Conservation (phyloP, 2,797 vertebrate species). For the Argentina silus region DNA sequence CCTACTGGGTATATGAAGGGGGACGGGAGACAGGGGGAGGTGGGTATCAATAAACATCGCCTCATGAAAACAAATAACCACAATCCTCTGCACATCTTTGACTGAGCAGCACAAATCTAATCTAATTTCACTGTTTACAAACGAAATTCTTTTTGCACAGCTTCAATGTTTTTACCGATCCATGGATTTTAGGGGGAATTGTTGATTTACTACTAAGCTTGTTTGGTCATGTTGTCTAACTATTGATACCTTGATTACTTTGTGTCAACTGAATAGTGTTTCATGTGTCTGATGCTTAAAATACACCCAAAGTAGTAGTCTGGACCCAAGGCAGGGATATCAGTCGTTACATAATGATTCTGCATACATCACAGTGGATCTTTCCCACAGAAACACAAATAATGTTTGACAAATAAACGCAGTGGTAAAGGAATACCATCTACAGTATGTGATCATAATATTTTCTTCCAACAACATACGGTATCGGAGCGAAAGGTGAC, state of each 20-base stretch:
- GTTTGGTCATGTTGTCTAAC: not conserved
- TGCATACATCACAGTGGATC: constrained; percentile 22
- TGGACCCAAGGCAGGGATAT: not conserved
- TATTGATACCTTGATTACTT: constrained; percentile 3
- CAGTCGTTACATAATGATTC: constrained; percentile 9
- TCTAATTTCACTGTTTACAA: constrained; percentile 43
- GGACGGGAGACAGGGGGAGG: not conserved
- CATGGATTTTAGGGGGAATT: not conserved
- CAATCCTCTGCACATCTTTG: not conserved
- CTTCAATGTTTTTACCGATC: constrained; percentile 15
- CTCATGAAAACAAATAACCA: not conserved
- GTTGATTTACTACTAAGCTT: constrained; percentile 28
- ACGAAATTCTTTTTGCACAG: constrained; percentile 22
- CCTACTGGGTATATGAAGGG: not conserved
- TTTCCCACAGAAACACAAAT: constrained; percentile 63
- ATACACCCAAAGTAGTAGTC: not conserved
- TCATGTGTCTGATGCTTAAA: not conserved
- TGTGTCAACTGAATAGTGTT: not conserved
- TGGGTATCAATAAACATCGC: not conserved
- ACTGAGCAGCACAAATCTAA: constrained; percentile 24
- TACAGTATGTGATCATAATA: constrained; percentile 39
- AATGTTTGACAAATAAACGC: constrained; percentile 68
- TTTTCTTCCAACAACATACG: constrained; percentile 28
- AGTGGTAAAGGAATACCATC: constrained; percentile 54
- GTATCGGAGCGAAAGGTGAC: not conserved